These are phyloP conservation scores for Montifringilla adamsi DNA, from an alignment of 2,113 vertebrate species.

Conservation along the genomic window DNA sequence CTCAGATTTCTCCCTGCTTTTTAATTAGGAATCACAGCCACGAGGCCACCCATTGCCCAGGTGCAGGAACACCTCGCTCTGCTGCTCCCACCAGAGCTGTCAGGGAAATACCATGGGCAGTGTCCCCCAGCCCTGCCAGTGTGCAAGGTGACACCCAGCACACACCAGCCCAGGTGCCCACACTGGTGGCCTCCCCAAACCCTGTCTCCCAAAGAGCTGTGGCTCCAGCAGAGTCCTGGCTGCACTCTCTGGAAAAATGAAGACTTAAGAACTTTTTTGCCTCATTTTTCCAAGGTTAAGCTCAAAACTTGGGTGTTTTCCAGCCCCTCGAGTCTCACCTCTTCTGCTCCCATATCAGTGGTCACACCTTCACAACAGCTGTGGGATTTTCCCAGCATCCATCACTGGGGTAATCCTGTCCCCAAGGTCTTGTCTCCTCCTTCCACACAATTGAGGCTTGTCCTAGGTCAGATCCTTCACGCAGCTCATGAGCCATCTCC, in stretches of 20 bases:
- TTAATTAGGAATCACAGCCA: neutral
- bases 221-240: neutral
- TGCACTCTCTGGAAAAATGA: neutral
- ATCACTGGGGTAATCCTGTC: neutral
- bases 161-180: accelerated
- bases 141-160: neutral
- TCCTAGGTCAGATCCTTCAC: neutral
- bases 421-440: neutral
- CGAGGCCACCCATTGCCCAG: accelerated
- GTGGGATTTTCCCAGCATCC: neutral
- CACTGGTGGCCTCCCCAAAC: neutral
- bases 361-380: neutral
- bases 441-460: neutral
- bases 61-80: neutral
- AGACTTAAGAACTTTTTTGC: neutral
- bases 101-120: accelerated
- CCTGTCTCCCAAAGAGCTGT: accelerated
- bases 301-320: accelerated
- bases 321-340: accelerated
- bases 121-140: neutral
- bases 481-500: neutral
- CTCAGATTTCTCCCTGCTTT: neutral
- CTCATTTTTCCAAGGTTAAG: neutral
- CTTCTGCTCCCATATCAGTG: neutral
- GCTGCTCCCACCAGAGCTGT: accelerated